These are phyloP conservation scores for Cotesia glomerata DNA, from an alignment of 1,140 invertebrate species.

Conservation along the genomic window DNA sequence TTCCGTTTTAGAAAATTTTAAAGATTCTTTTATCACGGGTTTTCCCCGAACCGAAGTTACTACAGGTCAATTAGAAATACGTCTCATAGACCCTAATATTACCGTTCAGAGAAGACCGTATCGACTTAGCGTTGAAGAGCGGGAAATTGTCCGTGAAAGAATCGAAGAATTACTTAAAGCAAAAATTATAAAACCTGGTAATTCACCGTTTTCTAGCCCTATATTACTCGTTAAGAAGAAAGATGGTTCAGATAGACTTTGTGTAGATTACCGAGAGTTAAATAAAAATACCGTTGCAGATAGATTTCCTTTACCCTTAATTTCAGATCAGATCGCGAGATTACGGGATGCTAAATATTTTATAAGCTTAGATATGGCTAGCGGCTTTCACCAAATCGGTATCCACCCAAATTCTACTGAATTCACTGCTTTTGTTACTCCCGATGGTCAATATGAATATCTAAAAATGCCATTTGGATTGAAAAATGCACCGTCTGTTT, in stretches of 20 bases:
- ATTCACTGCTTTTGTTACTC: constrained; percentile 59
- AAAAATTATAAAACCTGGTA: neutral
- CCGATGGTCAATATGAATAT: constrained; percentile 55
- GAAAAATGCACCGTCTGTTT: constrained; percentile 55
- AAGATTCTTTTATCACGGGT: neutral
- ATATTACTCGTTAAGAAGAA: constrained; percentile 23
- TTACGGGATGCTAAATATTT: no score
- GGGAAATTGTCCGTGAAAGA: neutral
- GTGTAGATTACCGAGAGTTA: constrained; percentile 23
- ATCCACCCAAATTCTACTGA: constrained; percentile 49
- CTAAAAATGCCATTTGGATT: constrained; percentile 59
- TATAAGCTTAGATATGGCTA: no score
- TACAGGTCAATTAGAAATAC: constrained; percentile 1
- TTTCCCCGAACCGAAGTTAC: neutral
- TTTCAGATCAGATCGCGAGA: no score
- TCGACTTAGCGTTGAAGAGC: neutral
- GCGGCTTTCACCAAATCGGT: constrained; percentile 60
- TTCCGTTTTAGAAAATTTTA: neutral
- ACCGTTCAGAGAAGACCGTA: constrained; percentile 16
- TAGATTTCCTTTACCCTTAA: constrained; percentile 15
- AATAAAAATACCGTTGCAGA: constrained; percentile 26
- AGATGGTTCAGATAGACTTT: constrained; percentile 23
- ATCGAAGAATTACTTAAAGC: constrained; percentile 4
- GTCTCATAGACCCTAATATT: constrained; percentile 1
- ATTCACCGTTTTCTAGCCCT: constrained; percentile 19